Evolutionary conservation across 2,797 vertebrate species (phyloP), one percentile per base, ranked within the genome.

Genomic region (Notoglanidium macrostoma): DNA sequence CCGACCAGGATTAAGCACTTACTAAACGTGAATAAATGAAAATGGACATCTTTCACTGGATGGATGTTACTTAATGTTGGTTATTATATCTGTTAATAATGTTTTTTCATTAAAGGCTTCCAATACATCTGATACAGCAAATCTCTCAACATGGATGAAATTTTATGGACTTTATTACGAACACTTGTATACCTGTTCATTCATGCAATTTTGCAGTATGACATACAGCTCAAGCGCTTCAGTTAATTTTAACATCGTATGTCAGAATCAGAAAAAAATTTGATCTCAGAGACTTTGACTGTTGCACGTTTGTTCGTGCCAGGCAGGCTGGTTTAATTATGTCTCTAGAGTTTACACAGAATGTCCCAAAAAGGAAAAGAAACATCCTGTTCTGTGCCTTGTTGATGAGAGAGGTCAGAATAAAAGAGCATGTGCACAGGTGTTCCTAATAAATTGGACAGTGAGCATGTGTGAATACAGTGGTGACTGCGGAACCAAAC

Each of bases 381-480:
- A 26, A 26, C 65, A 35, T 70, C n/a, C 67, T 35, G 32, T 35
- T 70, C 17, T 19, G 7, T 67, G 15, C 6, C n/a, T 19, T 49
- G 40, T 17, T 76, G 49, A 54, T 76, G 26, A 76, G 26, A 76
- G 73, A 49, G 46, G 21, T 54, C 74, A 77, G 49, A 77, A 76
- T 29, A 17, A 19, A 3, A 0, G 0, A 32, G 29, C 29, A 23
- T 57, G 51, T 55, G n/a, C 21, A 40, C 17, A n/a, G 6, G 7
- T 63, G 59, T 65, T 49, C 40, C 79, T 63, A 81, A 81, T 81
- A 65, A 81, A 63, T 17, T 81, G 59, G 19, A 61, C 32, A 79
- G 15, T 14, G 2, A 32, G 15, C 12, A 1, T 10, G 19, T 32
- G 21, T 78, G 29, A 55, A 55, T 29, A n/a, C 8, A 55, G 4